phyloP scores from a whole-genome alignment of 2,797 vertebrate species.

The Lacerta viridis region DNA sequence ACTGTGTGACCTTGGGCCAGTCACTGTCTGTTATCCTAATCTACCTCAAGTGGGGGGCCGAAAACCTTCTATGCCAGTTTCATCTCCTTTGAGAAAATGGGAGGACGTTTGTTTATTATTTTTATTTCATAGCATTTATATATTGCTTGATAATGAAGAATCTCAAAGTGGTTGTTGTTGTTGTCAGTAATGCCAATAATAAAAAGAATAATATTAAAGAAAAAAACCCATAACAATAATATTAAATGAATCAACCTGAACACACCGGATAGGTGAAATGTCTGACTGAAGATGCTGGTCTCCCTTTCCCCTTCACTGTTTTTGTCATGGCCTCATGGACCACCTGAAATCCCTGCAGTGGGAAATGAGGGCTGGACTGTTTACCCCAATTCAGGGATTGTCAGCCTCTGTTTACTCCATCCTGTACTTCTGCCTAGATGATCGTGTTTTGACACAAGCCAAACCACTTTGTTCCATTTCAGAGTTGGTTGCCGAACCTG shows the following conservation, averaged over 20 bases:
- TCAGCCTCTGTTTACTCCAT: background rate
- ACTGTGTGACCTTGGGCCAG: background rate
- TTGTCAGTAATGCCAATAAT: background rate
- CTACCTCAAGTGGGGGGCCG: accelerated
- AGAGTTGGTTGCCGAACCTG: background rate
- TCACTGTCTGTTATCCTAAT: background rate
- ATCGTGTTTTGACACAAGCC: background rate
- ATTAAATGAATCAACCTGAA: background rate
- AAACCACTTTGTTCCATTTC: constrained; percentile 2
- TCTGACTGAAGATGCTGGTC: no score
- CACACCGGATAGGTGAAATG: background rate
- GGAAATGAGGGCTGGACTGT: background rate
- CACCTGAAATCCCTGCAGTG: background rate
- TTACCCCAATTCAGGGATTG: background rate
- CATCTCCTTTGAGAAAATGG: background rate
- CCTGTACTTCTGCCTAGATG: background rate
- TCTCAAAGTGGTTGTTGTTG: no score
- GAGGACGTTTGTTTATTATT: no score
- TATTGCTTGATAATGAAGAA: no score
- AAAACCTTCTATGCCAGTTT: background rate
- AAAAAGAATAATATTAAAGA: background rate
- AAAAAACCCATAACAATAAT: background rate
- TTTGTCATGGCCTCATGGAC: background rate
- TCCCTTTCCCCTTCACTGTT: background rate
- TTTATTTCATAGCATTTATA: no score